Conservation (phyloP, 1,140 invertebrate species). For the Heliothis subflexa region DNA sequence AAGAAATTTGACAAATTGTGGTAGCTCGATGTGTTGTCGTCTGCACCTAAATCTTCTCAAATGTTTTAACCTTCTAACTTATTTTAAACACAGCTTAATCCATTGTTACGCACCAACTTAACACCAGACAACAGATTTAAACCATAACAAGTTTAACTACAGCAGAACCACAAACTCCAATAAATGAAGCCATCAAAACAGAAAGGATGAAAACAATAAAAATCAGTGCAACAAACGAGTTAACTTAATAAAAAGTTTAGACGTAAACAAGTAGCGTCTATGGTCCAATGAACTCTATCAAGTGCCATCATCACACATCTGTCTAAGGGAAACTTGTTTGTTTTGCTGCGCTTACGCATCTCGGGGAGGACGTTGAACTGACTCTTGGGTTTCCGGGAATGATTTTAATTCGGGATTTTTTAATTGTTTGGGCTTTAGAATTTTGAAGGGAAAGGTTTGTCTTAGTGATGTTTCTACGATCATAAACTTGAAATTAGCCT, state of each 20-base stretch:
- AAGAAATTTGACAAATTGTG: too few species aligned
- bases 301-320: constrained; percentile 45
- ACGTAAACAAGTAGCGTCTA: neutral
- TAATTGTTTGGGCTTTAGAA: neutral
- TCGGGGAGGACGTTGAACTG: constrained; percentile 46
- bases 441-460: neutral
- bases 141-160: neutral
- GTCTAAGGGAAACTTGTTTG: constrained; percentile 48
- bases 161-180: neutral
- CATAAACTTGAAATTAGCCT: too few species aligned
- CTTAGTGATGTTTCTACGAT: neutral
- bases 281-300: constrained; percentile 28
- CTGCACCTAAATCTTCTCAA: too few species aligned
- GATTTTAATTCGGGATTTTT: constrained; percentile 25
- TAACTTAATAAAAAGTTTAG: constrained; percentile 39
- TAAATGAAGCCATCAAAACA: neutral
- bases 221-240: constrained; percentile 18
- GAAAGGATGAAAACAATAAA: constrained; percentile 23
- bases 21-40: too few species aligned
- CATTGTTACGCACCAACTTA: too few species aligned
- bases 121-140: too few species aligned
- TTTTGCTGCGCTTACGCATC: constrained; percentile 45
- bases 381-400: constrained; percentile 45
- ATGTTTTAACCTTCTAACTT: too few species aligned
- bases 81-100: too few species aligned